Evolutionary conservation across 1,140 invertebrate genomes (phyloP), one percentile per base, ranked within the genome.

Genomic region (Aphidius ervi): DNA sequence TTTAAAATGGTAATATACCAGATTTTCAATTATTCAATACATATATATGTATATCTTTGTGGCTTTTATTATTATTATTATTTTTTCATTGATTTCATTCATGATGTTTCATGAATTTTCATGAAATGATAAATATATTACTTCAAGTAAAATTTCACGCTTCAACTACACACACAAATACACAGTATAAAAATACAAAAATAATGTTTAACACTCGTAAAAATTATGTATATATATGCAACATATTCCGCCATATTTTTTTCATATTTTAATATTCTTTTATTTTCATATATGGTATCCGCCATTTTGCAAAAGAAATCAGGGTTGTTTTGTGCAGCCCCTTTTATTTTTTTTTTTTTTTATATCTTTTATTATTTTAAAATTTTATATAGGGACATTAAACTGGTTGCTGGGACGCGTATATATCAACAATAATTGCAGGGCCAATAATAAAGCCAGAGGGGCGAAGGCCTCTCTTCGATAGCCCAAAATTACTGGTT

Each of bases 361-460:
- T n/a, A n/a, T 16, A 16, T 16, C 16, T 16, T 16, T 16, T 16
- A 16, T 16, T 71, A 71, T 74, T 68, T 65, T 67, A 66, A 66
- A 66, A 66, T 70, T 65, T 68, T 69, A 70, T 66, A 68, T 71
- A 72, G 68, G 65, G 68, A 56, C 69, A 72, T 72, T 73, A 72
- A 70, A 64, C 49, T 62, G 66, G 66, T 71, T 68, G 71, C 67
- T 61, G 65, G 74, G 72, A 68, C 70, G 67, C 74, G 75, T 78
- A 78, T 31, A 31, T 78, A 78, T 78, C 76, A 77, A 77, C 72
- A 73, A 76, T 78, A 78, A 78, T 78, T 78, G 74, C 74, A 76
- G 76, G 73, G 73, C 75, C 76, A 77, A 78, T 78, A 78, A 78
- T 77, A 77, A 77, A 78, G 69, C 74, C 70, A 68, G 73, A 77